These are phyloP conservation scores for Centruroides vittatus DNA, from an alignment of 1,140 invertebrate species.

Conservation along the genomic window DNA sequence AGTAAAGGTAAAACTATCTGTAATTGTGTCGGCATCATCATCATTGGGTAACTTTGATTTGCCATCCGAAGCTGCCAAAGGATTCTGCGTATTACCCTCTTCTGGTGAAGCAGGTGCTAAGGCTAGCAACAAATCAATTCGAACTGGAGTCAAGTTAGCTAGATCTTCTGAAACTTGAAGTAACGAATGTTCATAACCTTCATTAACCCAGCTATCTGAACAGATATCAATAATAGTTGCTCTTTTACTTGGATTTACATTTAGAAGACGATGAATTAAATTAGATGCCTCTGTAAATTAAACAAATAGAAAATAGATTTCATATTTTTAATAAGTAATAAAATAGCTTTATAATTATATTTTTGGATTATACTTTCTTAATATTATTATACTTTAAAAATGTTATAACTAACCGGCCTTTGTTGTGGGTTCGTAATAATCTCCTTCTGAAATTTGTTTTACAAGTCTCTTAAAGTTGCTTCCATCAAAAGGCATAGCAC, in stretches of 20 bases:
- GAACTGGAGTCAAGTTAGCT: slow-evolving; percentile 74
- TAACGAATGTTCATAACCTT: slow-evolving; percentile 64
- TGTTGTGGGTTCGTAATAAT: slow-evolving; percentile 92
- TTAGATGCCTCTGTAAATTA: slow-evolving; percentile 65
- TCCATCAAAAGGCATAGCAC: slow-evolving; percentile 99
- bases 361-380: no score
- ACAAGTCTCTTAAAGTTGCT: slow-evolving; percentile 94
- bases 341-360: no score
- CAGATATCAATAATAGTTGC: slow-evolving; percentile 90
- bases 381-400: no score
- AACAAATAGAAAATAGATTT: background rate
- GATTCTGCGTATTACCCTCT: background rate
- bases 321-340: background rate
- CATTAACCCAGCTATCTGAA: slow-evolving; percentile 81
- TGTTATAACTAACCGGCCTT: slow-evolving; percentile 58
- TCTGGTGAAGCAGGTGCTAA: slow-evolving; percentile 16
- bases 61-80: background rate
- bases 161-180: slow-evolving; percentile 72
- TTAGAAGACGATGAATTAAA: slow-evolving; percentile 85
- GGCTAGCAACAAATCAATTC: slow-evolving; percentile 63
- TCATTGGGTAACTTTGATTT: slow-evolving; percentile 10
- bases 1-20: slow-evolving; percentile 14
- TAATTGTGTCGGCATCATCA: slow-evolving; percentile 11
- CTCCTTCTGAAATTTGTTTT: slow-evolving; percentile 90
- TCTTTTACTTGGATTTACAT: slow-evolving; percentile 71